Evolutionary conservation across 2,888 invertebrate species (phyloP), one percentile per base, ranked within the genome.

Genomic region (Agrochola circellaris): DNA sequence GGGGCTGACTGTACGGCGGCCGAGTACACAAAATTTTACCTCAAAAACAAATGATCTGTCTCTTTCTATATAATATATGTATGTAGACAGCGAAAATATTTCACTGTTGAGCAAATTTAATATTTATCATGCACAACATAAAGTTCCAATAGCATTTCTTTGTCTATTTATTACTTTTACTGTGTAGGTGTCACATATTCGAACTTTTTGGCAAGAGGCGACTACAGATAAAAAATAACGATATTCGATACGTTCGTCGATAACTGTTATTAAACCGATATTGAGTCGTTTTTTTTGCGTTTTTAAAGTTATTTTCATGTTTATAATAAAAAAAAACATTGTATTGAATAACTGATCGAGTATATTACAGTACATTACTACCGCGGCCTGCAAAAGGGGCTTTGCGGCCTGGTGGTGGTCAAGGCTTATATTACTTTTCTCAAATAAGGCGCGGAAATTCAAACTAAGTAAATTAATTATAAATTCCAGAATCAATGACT

Each of bases 171-270:
- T 8, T 38, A 38, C 9, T 38, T 42, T 6, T 26, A 23, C 0
- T 13, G 17, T 1, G n/a, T 30, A 73, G 38, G 13, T 73, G 20
- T 20, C 51, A 73, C 51, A 7, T 45, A 15, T 15, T 45, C 15
- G 11, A 26, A 60, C 9, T 26, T 13, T 15, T 38, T 69, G 51
- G 30, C 54, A 72, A 17, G 26, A 45, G n/a, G 17, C 23, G 45
- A 54, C 34, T 34, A 76, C 75, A 66, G 75, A 58, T 54, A 17
- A 15, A 45, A 70, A 78, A 70, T 70, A 70, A 78, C 70, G 51
- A 61, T 70, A 54, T 54, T n/a, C 51, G 23, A 54, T 34, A 60
- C 13, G 26, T 60, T 68, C 5, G 23, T 38, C 51, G 38, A n/a
- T 48, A 48, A 11, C n/a, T 26, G 60, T 54, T 60, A 51, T 8